phyloP scores from a whole-genome alignment of 2,113 vertebrate species.

The Sinocyclocheilus rhinocerous region DNA sequence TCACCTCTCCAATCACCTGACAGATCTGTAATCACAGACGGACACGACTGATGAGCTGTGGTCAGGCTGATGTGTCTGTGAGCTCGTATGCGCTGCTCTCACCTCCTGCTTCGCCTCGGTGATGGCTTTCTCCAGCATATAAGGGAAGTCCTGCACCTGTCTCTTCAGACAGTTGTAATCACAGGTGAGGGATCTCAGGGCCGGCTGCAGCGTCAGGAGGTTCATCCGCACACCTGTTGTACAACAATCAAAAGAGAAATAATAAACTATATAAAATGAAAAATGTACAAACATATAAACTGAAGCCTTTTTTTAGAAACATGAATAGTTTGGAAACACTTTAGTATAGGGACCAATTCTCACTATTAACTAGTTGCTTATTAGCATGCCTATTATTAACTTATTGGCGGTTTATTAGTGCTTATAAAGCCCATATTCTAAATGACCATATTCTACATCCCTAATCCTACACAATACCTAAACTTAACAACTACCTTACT shows the following conservation, averaged over 20 bases:
- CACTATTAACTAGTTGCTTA: no score
- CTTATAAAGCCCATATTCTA: no score
- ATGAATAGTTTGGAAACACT: no score
- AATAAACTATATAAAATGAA: no score
- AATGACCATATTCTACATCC: no score
- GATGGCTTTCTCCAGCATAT: conserved; percentile 88
- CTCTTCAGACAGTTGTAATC: conserved; percentile 94
- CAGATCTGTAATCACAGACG: conserved; percentile 78
- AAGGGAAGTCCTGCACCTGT: conserved; percentile 92
- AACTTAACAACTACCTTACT: no score
- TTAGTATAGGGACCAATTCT: no score
- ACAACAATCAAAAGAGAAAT: background rate
- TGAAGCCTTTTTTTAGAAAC: no score
- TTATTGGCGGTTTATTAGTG: no score
- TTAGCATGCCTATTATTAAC: no score
- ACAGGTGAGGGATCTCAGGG: conserved; percentile 87
- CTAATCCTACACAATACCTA: no score
- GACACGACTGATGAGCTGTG: background rate
- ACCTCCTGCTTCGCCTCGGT: conserved; percentile 86
- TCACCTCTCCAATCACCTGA: conserved; percentile 89
- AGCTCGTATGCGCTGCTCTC: conserved; percentile 30
- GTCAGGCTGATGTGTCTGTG: background rate
- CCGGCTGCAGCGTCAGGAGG: conserved; percentile 90
- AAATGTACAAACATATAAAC: no score
- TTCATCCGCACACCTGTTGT: conserved; percentile 88